phyloP scores from a whole-genome alignment of 2,888 invertebrate genomes.

The Uloborus plumipes region DNA sequence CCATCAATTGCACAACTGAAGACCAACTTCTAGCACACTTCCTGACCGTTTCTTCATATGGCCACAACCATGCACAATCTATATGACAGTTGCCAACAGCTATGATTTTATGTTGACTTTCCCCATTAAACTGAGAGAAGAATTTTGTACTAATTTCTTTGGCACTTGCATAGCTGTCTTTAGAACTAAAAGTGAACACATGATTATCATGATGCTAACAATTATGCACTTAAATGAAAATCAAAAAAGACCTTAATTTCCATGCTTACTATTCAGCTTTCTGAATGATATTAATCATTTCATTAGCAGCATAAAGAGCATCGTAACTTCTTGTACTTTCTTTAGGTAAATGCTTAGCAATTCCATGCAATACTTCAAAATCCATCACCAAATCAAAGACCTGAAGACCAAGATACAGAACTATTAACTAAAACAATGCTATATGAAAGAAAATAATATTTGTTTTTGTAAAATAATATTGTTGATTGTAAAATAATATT shows the following conservation, averaged over 20 bases:
- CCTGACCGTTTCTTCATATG: constrained; percentile 74
- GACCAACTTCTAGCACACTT: constrained; percentile 74
- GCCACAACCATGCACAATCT: constrained; percentile 75
- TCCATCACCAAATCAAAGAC: constrained; percentile 72
- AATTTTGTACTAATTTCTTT: constrained; percentile 71
- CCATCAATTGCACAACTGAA: constrained; percentile 73
- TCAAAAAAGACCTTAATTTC: neutral
- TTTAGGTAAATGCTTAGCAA: constrained; percentile 71
- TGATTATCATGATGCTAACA: neutral
- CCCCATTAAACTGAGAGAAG: constrained; percentile 72
- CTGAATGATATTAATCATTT: constrained; percentile 72
- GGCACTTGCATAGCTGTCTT: constrained; percentile 68
- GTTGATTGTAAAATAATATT: too few species aligned
- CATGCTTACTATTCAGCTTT: constrained; percentile 67
- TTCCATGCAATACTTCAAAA: constrained; percentile 72
- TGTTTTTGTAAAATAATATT: too few species aligned
- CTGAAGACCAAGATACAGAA: constrained; percentile 19
- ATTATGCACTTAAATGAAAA: neutral
- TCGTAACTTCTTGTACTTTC: constrained; percentile 72
- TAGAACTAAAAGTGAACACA: constrained; percentile 27
- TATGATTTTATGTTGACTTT: constrained; percentile 71
- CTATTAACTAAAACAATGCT: neutral
- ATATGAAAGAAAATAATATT: neutral
- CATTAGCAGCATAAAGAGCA: constrained; percentile 73
- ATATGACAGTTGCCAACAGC: constrained; percentile 75